phyloP scores from a whole-genome alignment of 2,888 invertebrate species.

The Drosophila antonietae region DNA sequence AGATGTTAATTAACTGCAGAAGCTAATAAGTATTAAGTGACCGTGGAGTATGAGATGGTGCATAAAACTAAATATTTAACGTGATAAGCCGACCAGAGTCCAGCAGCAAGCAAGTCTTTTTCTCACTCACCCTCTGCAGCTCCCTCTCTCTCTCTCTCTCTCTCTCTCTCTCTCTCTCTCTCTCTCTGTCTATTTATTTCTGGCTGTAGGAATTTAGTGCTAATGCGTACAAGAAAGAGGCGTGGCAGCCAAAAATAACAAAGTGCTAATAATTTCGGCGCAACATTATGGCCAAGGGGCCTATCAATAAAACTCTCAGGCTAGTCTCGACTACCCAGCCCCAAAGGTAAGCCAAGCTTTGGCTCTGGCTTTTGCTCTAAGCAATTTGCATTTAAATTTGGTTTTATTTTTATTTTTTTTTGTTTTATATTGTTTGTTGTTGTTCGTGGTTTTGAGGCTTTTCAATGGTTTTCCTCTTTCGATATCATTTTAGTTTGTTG shows the following conservation, averaged over 20 bases:
- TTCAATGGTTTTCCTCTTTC: constrained; percentile 20
- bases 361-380: constrained; percentile 13
- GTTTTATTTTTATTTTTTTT: constrained; percentile 5
- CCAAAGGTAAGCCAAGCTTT: constrained; percentile 7
- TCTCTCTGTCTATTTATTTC: neutral
- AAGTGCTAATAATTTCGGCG: constrained; percentile 74
- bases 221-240: constrained; percentile 75
- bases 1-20: neutral
- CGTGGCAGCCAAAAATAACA: constrained; percentile 71
- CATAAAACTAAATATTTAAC: constrained; percentile 14
- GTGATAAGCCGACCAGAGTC: constrained; percentile 1
- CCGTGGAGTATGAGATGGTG: constrained; percentile 22
- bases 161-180: neutral
- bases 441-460: constrained; percentile 15
- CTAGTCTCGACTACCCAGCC: constrained; percentile 7
- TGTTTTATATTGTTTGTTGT: constrained; percentile 2
- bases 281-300: constrained; percentile 60
- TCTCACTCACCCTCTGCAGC: neutral
- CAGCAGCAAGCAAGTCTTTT: constrained; percentile 11
- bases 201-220: constrained; percentile 64
- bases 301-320: constrained; percentile 34
- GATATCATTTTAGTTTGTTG: constrained; percentile 34
- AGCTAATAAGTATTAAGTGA: neutral
- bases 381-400: constrained; percentile 51
- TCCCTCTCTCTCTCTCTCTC: neutral